Conservation (phyloP, 2,113 vertebrate genomes). For the Cyanocitta stelleri region DNA sequence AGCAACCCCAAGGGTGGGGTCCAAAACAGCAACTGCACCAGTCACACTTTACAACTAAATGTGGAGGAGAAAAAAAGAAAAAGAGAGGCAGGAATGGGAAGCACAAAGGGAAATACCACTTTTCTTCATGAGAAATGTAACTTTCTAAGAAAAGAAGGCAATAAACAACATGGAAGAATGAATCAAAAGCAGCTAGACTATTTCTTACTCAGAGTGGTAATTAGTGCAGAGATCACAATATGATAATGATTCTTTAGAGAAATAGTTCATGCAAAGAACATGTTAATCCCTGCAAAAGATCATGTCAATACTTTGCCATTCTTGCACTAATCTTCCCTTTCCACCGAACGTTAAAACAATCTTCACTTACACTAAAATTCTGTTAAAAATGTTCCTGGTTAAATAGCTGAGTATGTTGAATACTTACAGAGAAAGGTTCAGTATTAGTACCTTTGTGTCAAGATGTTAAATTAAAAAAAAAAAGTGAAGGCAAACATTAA, state of each 20-base stretch:
- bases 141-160: background rate
- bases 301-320: background rate
- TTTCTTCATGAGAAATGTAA: background rate
- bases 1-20: constrained; percentile 61
- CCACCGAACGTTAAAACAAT: background rate
- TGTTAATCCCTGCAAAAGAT: background rate
- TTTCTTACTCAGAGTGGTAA: background rate
- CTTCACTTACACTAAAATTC: background rate
- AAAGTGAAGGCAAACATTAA: background rate
- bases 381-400: background rate
- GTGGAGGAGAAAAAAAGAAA: background rate
- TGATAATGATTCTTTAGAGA: constrained; percentile 19
- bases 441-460: background rate
- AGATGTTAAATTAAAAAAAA: background rate
- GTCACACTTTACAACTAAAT: background rate
- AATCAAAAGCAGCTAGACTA: background rate
- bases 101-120: background rate
- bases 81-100: background rate
- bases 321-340: background rate
- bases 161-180: background rate
- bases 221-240: constrained; percentile 15
- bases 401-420: background rate
- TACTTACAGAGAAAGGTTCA: background rate
- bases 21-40: constrained; percentile 51
- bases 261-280: constrained; percentile 30